A percentile compares a stretch with the other conserved stretches of the same genome.
phyloP scores from a whole-genome alignment of 1,140 invertebrate genomes.

The Reticulitermes speratus region DNA sequence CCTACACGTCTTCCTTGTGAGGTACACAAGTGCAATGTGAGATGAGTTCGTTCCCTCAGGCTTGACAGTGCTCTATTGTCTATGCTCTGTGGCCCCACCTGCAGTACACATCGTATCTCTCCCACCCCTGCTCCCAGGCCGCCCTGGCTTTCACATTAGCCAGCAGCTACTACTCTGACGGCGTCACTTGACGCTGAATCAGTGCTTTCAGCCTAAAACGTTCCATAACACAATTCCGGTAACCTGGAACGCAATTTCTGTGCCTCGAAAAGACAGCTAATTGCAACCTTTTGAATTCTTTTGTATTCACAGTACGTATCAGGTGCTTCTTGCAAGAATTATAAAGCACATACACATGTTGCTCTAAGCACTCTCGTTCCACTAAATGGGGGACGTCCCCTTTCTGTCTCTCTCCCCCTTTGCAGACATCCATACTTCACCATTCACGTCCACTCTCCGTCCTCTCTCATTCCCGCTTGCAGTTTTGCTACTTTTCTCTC shows the following conservation, averaged over 20 bases:
- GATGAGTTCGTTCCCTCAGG: neutral
- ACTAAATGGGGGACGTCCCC: neutral
- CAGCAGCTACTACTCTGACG: neutral
- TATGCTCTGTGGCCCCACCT: neutral
- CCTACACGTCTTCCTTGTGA: too few species aligned
- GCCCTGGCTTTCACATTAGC: neutral
- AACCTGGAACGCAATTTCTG: neutral
- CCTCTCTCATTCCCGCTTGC: neutral
- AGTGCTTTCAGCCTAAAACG: neutral
- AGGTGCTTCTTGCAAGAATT: neutral
- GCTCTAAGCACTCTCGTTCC: neutral
- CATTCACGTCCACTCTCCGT: neutral
- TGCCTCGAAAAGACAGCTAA: neutral
- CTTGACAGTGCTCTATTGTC: neutral
- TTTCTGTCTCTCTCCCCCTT: neutral
- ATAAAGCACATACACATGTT: neutral
- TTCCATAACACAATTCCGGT: neutral
- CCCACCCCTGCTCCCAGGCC: neutral
- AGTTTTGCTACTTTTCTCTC: neutral
- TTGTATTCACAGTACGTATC: neutral
- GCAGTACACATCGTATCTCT: neutral
- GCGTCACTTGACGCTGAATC: neutral
- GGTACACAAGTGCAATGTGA: too few species aligned
- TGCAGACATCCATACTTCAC: neutral
- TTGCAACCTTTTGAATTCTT: neutral